Evolutionary conservation across 2,797 vertebrate species (phyloP), one percentile per base, ranked within the genome.

Genomic region (Pangasius larnaudii): DNA sequence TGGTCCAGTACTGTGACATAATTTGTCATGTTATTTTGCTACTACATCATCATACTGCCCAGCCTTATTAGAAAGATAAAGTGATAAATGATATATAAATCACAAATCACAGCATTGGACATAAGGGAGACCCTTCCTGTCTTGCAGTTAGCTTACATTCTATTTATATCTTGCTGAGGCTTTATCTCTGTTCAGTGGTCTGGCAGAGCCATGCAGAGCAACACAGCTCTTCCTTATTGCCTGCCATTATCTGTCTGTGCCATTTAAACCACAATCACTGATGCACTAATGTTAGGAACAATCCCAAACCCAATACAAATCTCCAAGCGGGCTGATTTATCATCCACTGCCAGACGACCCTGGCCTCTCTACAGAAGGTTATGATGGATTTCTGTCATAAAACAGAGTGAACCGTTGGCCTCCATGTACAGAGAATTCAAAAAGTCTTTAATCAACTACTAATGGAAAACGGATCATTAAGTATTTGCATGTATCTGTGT

Each of bases 221-320:
- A 87, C 84, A 88, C 84, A 51, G 22, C 53, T 78, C 77, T 89
- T 89, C 65, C 82, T 49, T 30, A 87, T 22, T 84, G 46, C 36
- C 59, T 53, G 46, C 61, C 74, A 72, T 85, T 69, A 88, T 88
- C 61, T 80, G 75, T 80, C 61, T 67, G 36, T 46, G 74, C 36
- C 69, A 89, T 87, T 84, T 87, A 71, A 87, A 83, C 39, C 27
- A 59, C 85, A 87, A n/a, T 86, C 88, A 84, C 24, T 33, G 82
- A 85, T 71, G 61, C 63, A 80, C 82, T 85, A 85, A 85, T 85
- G 74, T 46, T 85, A 85, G 51, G 67, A 85, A 59, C 67, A 85
- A 42, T 39, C 30, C 46, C 27, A 77, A 67, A 80, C 83, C 51
- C 74, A 85, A 49, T 67, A 88, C 51, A 53, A 19, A 61, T 39